Evolutionary conservation across 2,888 invertebrate species (phyloP), one percentile per base, ranked within the genome.

Genomic region (Prostheceraeus crozeri): DNA sequence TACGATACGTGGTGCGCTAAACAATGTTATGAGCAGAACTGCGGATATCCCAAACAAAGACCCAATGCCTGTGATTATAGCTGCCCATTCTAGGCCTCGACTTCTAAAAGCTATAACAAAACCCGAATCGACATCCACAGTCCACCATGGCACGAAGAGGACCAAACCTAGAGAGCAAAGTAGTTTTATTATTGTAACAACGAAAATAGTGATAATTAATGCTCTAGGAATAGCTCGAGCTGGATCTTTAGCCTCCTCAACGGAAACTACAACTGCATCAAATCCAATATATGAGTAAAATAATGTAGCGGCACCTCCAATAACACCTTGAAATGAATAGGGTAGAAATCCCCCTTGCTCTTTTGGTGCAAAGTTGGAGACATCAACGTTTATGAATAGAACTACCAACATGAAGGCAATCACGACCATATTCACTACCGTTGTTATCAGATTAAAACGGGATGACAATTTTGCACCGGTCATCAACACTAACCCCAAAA

Each of bases 1-100:
- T 77, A 89, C 83, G 68, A 86, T 86, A 16, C 87, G 81, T 0
- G 89, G 89, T 6, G 89, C 77, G 1, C 88, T 85, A 74, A 86
- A 89, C 16, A 89, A 78, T 0, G 87, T 86, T 0, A 89, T 89
- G 57, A 89, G 59, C n/a, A 70, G 60, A 1, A 70, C 70, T 1
- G 72, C 71, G 3, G 71, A 70, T 2, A 74, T 70, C 16, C 72
- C 74, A 46, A 71, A 68, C 14, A 74, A 61, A 1, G 74, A 71
- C 19, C 72, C 74, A 1, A 69, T 60, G 1, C 70, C 70, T 1
- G 72, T 71, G 14, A 74, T 62, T 57, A 70, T 71, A 61, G 70
- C 68, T 1, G 71, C 71, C 74, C 74, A 74, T 3, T 66, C 58
- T 0, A 70, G 65, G 0, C 71, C 71, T 3, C 67, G 63, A 10